Percentiles rank a stretch among this genome's conserved stretches.
Evolutionary conservation across 2,888 invertebrate genomes (phyloP).

Genomic region (Phalera bucephala): DNA sequence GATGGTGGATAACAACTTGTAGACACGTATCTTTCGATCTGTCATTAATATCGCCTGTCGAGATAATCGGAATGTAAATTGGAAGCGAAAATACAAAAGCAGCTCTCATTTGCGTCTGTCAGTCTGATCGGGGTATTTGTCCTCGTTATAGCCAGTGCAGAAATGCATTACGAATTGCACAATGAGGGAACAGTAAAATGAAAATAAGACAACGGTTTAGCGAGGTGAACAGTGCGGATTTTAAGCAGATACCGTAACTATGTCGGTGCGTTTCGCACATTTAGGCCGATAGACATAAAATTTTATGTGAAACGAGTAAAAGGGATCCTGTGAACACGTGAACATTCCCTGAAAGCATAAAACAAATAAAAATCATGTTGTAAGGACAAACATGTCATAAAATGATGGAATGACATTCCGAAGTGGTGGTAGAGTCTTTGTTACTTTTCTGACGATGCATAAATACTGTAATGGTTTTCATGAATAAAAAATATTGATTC

Average conservation of each 20-base stretch:
- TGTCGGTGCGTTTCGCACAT: slow-evolving; percentile 20
- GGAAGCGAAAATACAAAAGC: not conserved
- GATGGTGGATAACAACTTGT: slow-evolving; percentile 27
- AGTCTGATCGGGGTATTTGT: slow-evolving; percentile 11
- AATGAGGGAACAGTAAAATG: slow-evolving; percentile 26
- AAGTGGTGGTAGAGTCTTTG: too few species aligned
- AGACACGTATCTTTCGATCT: slow-evolving; percentile 26
- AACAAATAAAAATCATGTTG: not conserved
- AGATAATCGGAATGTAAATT: slow-evolving; percentile 1
- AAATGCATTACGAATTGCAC: slow-evolving; percentile 25
- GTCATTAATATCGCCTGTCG: slow-evolving; percentile 12
- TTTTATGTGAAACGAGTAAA: slow-evolving; percentile 14
- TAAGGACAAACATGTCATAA: too few species aligned
- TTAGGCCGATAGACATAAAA: slow-evolving; percentile 9
- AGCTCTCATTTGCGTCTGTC: slow-evolving; percentile 4
- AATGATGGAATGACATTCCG: too few species aligned
- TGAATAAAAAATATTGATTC: too few species aligned
- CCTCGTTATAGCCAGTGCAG: slow-evolving; percentile 17
- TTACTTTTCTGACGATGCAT: too few species aligned
- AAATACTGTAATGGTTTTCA: too few species aligned
- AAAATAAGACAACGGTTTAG: slow-evolving; percentile 24
- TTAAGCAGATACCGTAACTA: slow-evolving; percentile 30
- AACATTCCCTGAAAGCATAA: slow-evolving; percentile 1
- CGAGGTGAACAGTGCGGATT: slow-evolving; percentile 22
- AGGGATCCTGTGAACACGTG: slow-evolving; percentile 4